A percentile compares a stretch with the other conserved stretches of the same genome.
These are phyloP conservation scores for Melanchra persicariae DNA, from an alignment of 2,888 invertebrate genomes.

Conservation along the genomic window DNA sequence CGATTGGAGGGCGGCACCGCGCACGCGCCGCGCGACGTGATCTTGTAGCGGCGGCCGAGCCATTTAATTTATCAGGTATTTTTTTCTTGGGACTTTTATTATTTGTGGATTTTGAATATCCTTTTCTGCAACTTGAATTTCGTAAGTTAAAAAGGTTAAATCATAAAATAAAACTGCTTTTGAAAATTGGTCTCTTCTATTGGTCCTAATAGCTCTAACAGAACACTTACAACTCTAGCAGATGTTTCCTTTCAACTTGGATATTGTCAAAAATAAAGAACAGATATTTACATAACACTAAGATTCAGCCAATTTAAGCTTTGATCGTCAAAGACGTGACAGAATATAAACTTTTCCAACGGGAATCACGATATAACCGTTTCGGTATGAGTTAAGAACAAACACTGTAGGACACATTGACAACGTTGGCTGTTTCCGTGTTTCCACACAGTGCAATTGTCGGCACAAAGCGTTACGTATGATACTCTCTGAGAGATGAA, in stretches of 20 bases:
- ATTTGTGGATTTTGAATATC: not conserved
- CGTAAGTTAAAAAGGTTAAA: too few species aligned
- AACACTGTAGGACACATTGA: not conserved
- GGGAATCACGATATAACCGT: not conserved
- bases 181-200: not conserved
- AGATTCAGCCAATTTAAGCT: not conserved
- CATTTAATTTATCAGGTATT: slow-evolving; percentile 24
- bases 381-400: not conserved
- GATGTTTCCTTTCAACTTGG: not conserved
- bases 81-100: not conserved
- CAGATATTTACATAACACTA: not conserved
- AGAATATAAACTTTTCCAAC: not conserved
- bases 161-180: not conserved
- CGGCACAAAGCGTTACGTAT: slow-evolving; percentile 2
- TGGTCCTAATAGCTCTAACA: not conserved
- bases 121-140: not conserved
- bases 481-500: slow-evolving; percentile 34
- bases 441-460: slow-evolving; percentile 8
- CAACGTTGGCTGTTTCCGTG: slow-evolving; percentile 4
- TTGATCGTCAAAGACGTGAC: not conserved
- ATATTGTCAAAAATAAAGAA: not conserved
- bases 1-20: slow-evolving; percentile 85
- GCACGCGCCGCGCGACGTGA: slow-evolving; percentile 77
- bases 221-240: not conserved
- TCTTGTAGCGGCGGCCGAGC: slow-evolving; percentile 74